Percentiles rank a stretch among this genome's conserved stretches.
These are phyloP conservation scores for Rosalia funebris DNA, from an alignment of 2,888 invertebrate species.

Conservation along the genomic window DNA sequence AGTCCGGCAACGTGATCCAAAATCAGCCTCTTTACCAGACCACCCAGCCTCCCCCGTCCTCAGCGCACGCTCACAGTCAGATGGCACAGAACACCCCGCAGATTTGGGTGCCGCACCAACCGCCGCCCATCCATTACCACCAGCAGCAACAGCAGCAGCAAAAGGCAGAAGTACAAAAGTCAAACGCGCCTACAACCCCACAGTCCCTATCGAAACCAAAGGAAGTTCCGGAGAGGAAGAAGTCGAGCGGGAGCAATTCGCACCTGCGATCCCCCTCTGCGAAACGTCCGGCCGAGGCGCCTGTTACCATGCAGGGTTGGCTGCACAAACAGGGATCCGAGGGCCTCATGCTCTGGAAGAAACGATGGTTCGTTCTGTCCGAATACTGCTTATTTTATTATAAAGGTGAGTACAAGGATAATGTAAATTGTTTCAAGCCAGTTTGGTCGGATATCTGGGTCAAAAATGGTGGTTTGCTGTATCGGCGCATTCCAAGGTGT, in stretches of 20 bases:
- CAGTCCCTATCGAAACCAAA: constrained; percentile 45
- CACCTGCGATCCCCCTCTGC: constrained; percentile 84
- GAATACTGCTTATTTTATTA: constrained; percentile 95
- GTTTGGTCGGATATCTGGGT: constrained; percentile 11
- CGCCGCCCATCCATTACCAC: constrained; percentile 55
- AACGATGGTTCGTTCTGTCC: constrained; percentile 93
- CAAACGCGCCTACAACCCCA: constrained; percentile 23
- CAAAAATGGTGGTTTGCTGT: constrained; percentile 2
- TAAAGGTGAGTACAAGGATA: constrained; percentile 74
- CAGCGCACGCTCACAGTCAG: constrained; percentile 50
- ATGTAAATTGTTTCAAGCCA: constrained; percentile 1
- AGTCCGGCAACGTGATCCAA: constrained; percentile 39
- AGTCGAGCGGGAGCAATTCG: constrained; percentile 41
- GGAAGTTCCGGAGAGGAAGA: constrained; percentile 51
- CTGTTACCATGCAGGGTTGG: constrained; percentile 89
- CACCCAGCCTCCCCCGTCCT: constrained; percentile 44
- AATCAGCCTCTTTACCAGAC: constrained; percentile 41
- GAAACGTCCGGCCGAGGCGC: constrained; percentile 84
- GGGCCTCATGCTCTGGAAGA: constrained; percentile 93
- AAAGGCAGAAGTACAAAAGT: constrained; percentile 38
- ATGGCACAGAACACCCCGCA: constrained; percentile 54
- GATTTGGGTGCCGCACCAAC: constrained; percentile 58
- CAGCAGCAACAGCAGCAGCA: constrained; percentile 56
- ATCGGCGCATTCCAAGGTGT: constrained; percentile 5
- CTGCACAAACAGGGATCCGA: constrained; percentile 93